Evolutionary conservation across 2,888 invertebrate genomes (phyloP), one percentile per base, ranked within the genome.

Genomic region (Pandemis heparana): DNA sequence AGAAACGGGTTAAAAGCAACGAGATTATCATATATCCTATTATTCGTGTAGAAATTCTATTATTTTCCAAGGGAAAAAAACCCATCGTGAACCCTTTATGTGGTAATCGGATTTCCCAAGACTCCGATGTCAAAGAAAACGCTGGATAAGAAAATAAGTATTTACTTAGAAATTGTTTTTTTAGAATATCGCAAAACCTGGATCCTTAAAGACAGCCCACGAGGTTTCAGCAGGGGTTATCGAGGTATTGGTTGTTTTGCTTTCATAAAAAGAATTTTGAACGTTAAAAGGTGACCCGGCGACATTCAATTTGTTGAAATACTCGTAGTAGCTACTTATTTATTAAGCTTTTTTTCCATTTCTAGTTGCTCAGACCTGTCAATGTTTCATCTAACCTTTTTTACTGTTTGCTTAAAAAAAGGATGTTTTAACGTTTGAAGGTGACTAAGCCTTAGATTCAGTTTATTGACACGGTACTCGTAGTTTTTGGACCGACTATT

Each of bases 11-110:
- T 62, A 12, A 56, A 51, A 61, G 18, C 14, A 56, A 39, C 43
- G 39, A 43, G 56, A 63, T 73, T 64, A 73, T 73, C 63, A 59
- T 59, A 64, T 64, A 68, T 73, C 73, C 63, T 48, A 68, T 72
- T 72, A 72, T 72, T 53, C 16, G 63, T 18, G 63, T 41, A 9
- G 32, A 56, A n/a, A 73, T 68, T 51, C 41, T 51, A 59, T 68
- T 68, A 68, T 59, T n/a, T 41, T 64, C 12, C 68, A 43, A 53
- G 41, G 6, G 18, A 23, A 73, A 65, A 12, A 68, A 63, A 56
- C 53, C 53, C 41, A 39, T 0, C 43, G 23, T 38, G 43, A 38
- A 59, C 39, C 59, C 65, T 0, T 23, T 43, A 12, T 48, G 8
- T 23, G 56, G 51, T 59, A 62, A 73, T 73, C 68, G 39, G 68